Percentiles rank a stretch among this genome's conserved stretches.
These are phyloP conservation scores for Petrolisthes cinctipes DNA, from an alignment of 2,888 invertebrate genomes.

Conservation along the genomic window DNA sequence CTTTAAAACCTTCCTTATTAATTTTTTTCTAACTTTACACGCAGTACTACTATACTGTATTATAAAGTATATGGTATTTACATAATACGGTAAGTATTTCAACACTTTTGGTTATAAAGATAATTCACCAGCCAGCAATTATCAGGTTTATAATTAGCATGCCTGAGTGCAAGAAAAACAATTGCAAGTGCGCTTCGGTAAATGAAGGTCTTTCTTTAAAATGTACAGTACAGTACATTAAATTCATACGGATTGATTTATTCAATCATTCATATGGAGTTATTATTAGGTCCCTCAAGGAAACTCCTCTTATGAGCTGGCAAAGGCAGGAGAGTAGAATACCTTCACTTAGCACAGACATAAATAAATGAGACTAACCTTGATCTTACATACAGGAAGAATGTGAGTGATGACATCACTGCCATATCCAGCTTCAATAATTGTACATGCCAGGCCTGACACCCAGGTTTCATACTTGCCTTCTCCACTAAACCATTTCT, in stretches of 20 bases:
- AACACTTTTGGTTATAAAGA: too few species aligned
- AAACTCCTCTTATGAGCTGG: not conserved
- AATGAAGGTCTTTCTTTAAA: too few species aligned
- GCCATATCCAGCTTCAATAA: conserved; percentile 53
- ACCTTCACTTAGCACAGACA: not conserved
- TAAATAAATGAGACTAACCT: conserved; percentile 23
- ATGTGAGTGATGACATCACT: conserved; percentile 31
- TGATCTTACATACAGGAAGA: conserved; percentile 41
- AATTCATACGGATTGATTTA: not conserved
- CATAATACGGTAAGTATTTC: too few species aligned
- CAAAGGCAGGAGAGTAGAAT: not conserved
- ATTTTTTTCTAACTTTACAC: too few species aligned
- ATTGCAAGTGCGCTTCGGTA: too few species aligned
- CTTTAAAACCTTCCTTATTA: too few species aligned
- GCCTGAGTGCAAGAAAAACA: too few species aligned
- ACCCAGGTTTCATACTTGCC: conserved; percentile 42
- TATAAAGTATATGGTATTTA: too few species aligned
- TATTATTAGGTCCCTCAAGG: not conserved
- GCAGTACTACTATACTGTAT: too few species aligned
- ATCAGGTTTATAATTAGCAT: too few species aligned
- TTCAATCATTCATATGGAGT: not conserved
- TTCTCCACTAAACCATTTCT: conserved; percentile 26
- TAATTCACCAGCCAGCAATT: too few species aligned
- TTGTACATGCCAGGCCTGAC: conserved; percentile 16
- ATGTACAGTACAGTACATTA: not conserved